Percentiles rank a stretch among this genome's conserved stretches.
These are phyloP conservation scores for Antigone vipio DNA, from an alignment of 2,113 vertebrate genomes.

Conservation along the genomic window DNA sequence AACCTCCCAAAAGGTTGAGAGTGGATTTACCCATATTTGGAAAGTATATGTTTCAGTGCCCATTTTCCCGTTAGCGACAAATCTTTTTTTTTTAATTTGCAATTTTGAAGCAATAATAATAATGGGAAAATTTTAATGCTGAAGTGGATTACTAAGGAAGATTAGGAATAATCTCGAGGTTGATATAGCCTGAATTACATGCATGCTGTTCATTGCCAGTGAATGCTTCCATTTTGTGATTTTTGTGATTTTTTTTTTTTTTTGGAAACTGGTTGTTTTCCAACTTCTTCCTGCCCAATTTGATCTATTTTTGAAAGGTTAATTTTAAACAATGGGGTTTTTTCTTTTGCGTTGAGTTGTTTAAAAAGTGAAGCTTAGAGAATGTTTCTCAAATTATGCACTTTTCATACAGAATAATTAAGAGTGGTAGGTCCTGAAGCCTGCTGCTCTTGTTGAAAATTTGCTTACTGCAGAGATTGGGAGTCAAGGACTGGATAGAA, in stretches of 20 bases:
- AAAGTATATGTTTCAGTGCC: neutral
- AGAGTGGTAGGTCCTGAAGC: neutral
- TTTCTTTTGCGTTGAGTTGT: neutral
- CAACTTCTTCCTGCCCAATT: neutral
- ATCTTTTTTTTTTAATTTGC: neutral
- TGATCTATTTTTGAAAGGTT: neutral
- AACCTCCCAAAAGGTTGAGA: neutral
- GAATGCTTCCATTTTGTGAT: neutral
- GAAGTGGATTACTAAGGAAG: neutral
- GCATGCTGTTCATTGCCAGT: neutral
- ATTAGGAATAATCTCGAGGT: neutral
- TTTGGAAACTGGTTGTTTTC: neutral
- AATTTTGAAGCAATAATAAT: neutral
- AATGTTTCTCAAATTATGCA: neutral
- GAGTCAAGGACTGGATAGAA: neutral
- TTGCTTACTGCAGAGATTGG: neutral
- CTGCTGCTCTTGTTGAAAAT: neutral
- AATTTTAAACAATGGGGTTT: neutral
- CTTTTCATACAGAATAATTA: neutral
- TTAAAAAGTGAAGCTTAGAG: neutral
- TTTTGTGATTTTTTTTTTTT: neutral
- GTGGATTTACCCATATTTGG: neutral
- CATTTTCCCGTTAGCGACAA: neutral
- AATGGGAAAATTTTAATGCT: neutral
- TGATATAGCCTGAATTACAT: neutral